A percentile compares a stretch with the other conserved stretches of the same genome.
Evolutionary conservation across 1,140 invertebrate genomes (phyloP).

Genomic region (Yoshiicerus persimilis): DNA sequence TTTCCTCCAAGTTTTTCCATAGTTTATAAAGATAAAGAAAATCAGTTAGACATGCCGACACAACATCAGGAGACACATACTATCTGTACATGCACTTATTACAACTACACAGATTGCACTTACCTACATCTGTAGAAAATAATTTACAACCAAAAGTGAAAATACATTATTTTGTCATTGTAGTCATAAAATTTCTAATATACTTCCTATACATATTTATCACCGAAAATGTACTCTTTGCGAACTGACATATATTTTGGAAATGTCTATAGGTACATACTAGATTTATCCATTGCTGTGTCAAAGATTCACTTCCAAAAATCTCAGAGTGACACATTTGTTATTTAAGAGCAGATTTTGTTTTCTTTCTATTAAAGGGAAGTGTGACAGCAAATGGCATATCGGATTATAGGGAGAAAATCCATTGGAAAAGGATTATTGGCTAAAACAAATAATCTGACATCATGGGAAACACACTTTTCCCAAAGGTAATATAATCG

Average conservation of each 20-base stretch:
- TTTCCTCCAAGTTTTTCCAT: not conserved
- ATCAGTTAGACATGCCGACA: not conserved
- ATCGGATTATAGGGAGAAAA: not conserved
- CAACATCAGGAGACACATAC: not conserved
- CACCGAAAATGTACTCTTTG: not conserved
- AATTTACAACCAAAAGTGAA: not conserved
- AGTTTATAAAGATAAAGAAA: not conserved
- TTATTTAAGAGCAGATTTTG: not conserved
- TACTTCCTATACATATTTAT: not conserved
- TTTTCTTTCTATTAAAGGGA: not conserved
- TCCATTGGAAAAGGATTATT: not conserved
- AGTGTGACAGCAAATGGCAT: not conserved
- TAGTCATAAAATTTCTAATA: not conserved
- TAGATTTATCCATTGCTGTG: not conserved
- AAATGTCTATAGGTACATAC: not conserved
- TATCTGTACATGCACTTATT: not conserved
- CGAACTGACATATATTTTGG: not conserved
- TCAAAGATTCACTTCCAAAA: not conserved
- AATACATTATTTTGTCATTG: not conserved
- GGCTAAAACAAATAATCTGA: not conserved
- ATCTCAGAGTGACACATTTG: not conserved
- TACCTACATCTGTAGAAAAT: not conserved
- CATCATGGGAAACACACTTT: not conserved
- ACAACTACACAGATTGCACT: no score
- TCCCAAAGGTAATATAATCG: not conserved